Evolutionary conservation across 2,113 vertebrate genomes (phyloP).

Genomic region (Nettapus auritus): DNA sequence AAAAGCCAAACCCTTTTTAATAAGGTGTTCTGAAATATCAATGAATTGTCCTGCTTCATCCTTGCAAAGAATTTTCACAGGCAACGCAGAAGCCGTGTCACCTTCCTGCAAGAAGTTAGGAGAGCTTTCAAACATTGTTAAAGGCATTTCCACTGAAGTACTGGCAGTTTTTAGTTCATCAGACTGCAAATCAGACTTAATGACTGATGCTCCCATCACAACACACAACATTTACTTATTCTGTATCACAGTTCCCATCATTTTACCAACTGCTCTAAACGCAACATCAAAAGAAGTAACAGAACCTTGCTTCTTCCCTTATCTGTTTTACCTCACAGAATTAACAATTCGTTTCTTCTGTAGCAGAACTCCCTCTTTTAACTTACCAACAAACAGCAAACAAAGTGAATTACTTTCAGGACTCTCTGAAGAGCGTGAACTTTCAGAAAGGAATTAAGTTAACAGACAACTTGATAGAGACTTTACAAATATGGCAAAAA

Average conservation of each 20-base stretch:
- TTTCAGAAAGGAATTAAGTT: background rate
- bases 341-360: background rate
- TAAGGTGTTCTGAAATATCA: constrained; percentile 86
- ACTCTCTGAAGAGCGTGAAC: background rate
- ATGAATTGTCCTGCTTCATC: constrained; percentile 77
- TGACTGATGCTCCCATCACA: background rate
- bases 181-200: background rate
- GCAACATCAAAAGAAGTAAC: background rate
- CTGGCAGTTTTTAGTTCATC: background rate
- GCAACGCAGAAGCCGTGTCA: constrained; percentile 68
- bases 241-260: background rate
- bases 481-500: background rate
- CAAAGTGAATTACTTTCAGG: background rate
- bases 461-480: background rate
- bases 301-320: background rate
- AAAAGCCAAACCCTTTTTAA: constrained; percentile 88
- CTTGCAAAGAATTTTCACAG: constrained; percentile 83
- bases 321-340: background rate
- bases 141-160: background rate
- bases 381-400: background rate
- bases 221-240: background rate
- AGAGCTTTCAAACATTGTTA: background rate
- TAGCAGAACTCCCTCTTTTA: background rate
- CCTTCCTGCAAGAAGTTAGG: constrained; percentile 74
- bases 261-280: background rate